phyloP scores from a whole-genome alignment of 2,888 invertebrate species.

The Tenthredo notha region DNA sequence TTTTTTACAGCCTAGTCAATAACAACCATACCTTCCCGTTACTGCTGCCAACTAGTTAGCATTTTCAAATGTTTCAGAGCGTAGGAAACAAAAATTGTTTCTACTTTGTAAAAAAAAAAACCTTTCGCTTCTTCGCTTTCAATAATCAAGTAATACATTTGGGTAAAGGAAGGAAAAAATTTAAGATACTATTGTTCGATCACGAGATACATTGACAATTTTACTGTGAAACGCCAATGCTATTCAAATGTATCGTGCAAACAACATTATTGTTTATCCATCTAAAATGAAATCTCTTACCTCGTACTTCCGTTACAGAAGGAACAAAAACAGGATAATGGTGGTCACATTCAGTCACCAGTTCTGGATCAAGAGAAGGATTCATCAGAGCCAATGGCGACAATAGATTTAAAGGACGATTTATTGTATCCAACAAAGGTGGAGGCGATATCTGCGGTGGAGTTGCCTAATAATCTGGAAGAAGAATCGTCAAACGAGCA shows the following conservation, averaged over 20 bases:
- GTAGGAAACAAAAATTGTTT: neutral
- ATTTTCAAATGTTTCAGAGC: neutral
- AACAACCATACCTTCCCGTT: neutral
- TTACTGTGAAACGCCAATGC: slow-evolving; percentile 45
- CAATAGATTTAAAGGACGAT: slow-evolving; percentile 65
- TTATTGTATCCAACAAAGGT: slow-evolving; percentile 60
- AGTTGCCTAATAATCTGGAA: slow-evolving; percentile 64
- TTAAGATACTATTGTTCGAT: neutral
- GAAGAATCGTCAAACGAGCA: slow-evolving; percentile 72
- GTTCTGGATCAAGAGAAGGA: slow-evolving; percentile 63
- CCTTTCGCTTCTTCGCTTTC: neutral
- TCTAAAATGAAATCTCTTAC: neutral
- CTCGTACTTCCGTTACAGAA: slow-evolving; percentile 68
- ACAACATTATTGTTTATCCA: neutral
- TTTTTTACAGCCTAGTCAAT: slow-evolving; percentile 32
- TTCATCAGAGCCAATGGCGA: slow-evolving; percentile 62
- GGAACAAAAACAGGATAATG: slow-evolving; percentile 71
- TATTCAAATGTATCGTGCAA: neutral
- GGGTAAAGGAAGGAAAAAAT: neutral
- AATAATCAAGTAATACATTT: neutral
- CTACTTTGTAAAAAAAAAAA: neutral
- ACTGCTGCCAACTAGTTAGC: neutral
- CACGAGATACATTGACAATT: neutral
- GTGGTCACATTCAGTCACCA: slow-evolving; percentile 61
- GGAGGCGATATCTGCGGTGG: slow-evolving; percentile 60